Conservation (phyloP, 1,140 invertebrate species). For the Lepidotrigona ventralis region DNA sequence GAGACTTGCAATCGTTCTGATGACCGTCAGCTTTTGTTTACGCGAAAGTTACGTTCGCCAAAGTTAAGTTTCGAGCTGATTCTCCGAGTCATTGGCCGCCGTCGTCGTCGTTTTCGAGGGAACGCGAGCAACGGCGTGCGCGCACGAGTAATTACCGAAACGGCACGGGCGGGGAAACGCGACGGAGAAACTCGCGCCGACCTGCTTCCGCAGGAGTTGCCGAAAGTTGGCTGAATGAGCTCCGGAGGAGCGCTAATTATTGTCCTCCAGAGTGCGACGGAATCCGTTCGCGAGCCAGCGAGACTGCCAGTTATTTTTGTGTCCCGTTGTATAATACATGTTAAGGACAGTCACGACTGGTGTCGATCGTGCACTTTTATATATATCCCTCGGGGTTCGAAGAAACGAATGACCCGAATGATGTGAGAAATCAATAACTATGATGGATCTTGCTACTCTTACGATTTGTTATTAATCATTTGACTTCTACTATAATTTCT, state of each 20-base stretch:
- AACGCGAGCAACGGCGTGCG: not conserved
- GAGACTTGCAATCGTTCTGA: not conserved
- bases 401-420: no score
- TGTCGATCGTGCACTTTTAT: no score
- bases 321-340: not conserved
- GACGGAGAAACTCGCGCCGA: not conserved
- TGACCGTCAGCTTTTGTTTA: slow-evolving; percentile 28
- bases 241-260: slow-evolving; percentile 44
- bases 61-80: not conserved
- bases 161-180: slow-evolving; percentile 4
- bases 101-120: slow-evolving; percentile 14
- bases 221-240: slow-evolving; percentile 37
- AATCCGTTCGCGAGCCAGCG: slow-evolving; percentile 7
- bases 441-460: no score
- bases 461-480: no score
- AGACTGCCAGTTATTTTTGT: slow-evolving; percentile 13
- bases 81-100: slow-evolving; percentile 30
- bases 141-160: slow-evolving; percentile 33
- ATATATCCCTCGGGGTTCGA: no score
- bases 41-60: slow-evolving; percentile 18
- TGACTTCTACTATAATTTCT: no score
- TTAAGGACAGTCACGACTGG: no score
- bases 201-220: slow-evolving; percentile 10
- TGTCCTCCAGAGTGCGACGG: slow-evolving; percentile 13
- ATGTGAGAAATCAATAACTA: no score